Evolutionary conservation across 2,888 invertebrate species (phyloP), one percentile per base, ranked within the genome.

Genomic region (Drosophila hamatofila): DNA sequence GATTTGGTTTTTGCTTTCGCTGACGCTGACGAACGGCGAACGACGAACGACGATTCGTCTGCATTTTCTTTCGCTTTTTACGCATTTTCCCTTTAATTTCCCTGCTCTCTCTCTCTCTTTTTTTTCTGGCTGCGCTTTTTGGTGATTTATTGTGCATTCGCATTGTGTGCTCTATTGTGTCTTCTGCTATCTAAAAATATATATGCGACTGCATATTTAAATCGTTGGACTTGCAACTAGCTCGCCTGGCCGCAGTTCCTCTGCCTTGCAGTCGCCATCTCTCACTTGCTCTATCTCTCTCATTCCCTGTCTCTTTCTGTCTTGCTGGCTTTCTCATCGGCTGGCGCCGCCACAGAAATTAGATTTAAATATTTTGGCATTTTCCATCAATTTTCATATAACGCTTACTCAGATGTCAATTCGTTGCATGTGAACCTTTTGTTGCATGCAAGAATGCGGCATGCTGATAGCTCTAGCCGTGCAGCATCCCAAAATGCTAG

Each of bases 351-450:
- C 58, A 62, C 72, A 85, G 59, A 74, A 83, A 87, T 83, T 73
- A 84, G 89, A 83, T 85, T 89, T 83, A 85, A 85, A 87, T 86
- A 87, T 85, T 85, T 87, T 85, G 84, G 88, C 89, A 89, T 85
- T 84, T 87, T 74, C 87, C 80, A 89, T 85, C 89, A 85, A 84
- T 87, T 89, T 87, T 89, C 75, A 79, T 78, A 75, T 75, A 81
- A 77, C 72, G 48, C 41, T 52, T 25, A n/a, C 44, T 75, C 48
- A 23, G 18, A 57, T 55, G 55, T 61, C 56, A 64, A 56, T 60
- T 66, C 46, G 27, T 48, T 41, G 58, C 55, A 70, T 84, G 82
- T 67, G 72, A 76, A 71, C 64, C 74, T 57, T 69, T 63, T 66
- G 74, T 70, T 66, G 83, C 80, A 85, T 73, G 66, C 62, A 72